Conservation (phyloP, 1,140 invertebrate genomes). For the Hylyphantes graminicola region DNA sequence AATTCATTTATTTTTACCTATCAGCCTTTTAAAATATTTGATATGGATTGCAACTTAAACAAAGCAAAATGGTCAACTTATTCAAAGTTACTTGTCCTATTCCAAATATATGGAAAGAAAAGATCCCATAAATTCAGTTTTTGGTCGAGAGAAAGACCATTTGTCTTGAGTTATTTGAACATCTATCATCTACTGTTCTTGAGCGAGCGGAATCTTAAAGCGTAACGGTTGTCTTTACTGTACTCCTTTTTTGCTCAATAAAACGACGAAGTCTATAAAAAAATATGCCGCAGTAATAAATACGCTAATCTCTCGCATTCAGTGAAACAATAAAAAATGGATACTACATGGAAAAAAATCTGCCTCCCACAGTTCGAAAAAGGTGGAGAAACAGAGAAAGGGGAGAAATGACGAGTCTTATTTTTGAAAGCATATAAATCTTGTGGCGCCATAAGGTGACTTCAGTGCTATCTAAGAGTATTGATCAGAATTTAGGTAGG, state of each 20-base stretch:
- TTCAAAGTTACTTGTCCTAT: not conserved
- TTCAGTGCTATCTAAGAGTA: constrained; percentile 41
- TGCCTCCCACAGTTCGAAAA: constrained; percentile 34
- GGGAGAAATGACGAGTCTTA: constrained; percentile 42
- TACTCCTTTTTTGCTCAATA: constrained; percentile 24
- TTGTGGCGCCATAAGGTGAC: constrained; percentile 57
- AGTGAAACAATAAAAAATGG: constrained; percentile 56
- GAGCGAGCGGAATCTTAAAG: constrained; percentile 44
- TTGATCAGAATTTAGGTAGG: constrained; percentile 25
- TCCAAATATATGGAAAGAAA: constrained; percentile 44
- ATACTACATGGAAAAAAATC: constrained; percentile 13
- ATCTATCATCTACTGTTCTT: constrained; percentile 39
- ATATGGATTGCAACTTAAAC: not conserved
- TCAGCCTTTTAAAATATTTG: not conserved
- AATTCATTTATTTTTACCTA: not conserved
- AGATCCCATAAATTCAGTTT: constrained; percentile 55
- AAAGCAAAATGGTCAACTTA: too few species aligned
- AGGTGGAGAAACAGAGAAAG: constrained; percentile 1
- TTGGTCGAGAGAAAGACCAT: constrained; percentile 48
- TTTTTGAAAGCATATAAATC: constrained; percentile 49
- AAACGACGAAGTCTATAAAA: constrained; percentile 40
- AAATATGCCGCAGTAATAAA: constrained; percentile 59
- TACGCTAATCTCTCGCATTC: constrained; percentile 59
- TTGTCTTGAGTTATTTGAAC: constrained; percentile 59
- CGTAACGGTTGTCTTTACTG: constrained; percentile 56